phyloP scores from a whole-genome alignment of 2,797 vertebrate species.

The Tympanoctomys barrerae region DNA sequence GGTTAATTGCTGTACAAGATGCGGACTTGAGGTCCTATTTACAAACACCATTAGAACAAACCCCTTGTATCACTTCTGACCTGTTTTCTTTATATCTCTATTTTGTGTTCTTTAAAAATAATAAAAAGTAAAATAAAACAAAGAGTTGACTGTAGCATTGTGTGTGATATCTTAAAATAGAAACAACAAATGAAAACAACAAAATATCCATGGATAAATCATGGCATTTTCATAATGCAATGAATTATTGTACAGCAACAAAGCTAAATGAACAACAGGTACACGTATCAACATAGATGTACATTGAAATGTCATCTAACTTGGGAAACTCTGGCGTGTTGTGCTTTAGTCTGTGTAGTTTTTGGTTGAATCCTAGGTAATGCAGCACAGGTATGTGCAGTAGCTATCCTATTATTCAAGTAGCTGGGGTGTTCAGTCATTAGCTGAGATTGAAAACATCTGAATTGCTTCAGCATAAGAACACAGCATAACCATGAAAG shows the following conservation, averaged over 20 bases:
- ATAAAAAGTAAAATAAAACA: neutral
- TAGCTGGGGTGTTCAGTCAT: neutral
- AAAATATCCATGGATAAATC: neutral
- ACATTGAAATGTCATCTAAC: neutral
- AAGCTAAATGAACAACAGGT: neutral
- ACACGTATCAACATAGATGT: neutral
- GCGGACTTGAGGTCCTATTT: too few species aligned
- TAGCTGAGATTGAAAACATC: neutral
- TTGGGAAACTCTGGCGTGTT: neutral
- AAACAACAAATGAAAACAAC: constrained; percentile 12
- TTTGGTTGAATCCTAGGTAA: neutral
- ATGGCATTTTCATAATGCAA: neutral
- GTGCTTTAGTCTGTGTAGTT: neutral
- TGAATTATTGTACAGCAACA: neutral
- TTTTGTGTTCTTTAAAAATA: too few species aligned
- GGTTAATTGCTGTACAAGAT: too few species aligned
- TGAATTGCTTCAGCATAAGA: neutral
- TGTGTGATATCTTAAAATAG: neutral
- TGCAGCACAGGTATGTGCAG: too few species aligned
- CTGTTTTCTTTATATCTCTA: too few species aligned
- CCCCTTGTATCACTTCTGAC: too few species aligned
- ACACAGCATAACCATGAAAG: neutral
- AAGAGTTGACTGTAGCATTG: neutral
- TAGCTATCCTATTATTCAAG: neutral
- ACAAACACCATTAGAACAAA: too few species aligned